Percentiles rank a stretch among this genome's conserved stretches.
Conservation (phyloP, 2,888 invertebrate species). For the Penaeus monodon region DNA sequence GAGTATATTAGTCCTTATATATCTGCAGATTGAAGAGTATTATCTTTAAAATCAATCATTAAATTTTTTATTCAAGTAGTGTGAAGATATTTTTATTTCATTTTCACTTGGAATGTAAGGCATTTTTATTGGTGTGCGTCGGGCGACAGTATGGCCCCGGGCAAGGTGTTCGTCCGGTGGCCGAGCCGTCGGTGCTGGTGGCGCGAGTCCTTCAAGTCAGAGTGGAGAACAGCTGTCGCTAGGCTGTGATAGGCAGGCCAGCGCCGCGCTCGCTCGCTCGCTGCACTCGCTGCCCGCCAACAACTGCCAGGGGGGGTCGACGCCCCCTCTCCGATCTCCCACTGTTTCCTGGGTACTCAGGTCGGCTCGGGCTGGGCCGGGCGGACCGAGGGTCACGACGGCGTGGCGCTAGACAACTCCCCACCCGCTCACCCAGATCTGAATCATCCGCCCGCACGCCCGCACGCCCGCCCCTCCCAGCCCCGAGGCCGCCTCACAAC, state of each 20-base stretch:
- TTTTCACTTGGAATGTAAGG: conserved; percentile 55
- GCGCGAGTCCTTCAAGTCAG: conserved; percentile 59
- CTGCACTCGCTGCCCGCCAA: conserved; percentile 37
- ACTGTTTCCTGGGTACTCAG: conserved; percentile 58
- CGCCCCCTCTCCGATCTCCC: conserved; percentile 55
- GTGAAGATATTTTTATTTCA: conserved; percentile 54
- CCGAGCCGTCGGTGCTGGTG: conserved; percentile 55
- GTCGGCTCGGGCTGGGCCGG: conserved; percentile 54
- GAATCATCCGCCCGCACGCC: conserved; percentile 32
- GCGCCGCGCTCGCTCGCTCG: neutral
- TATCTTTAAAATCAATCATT: conserved; percentile 58
- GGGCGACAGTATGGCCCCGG: conserved; percentile 47
- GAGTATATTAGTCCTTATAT: conserved; percentile 53
- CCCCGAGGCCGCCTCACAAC: conserved; percentile 57
- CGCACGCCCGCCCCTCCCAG: conserved; percentile 40
- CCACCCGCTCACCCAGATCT: conserved; percentile 57
- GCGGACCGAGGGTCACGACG: conserved; percentile 19
- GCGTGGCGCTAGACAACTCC: conserved; percentile 38
- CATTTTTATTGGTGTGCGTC: conserved; percentile 56
- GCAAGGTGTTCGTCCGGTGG: conserved; percentile 34
- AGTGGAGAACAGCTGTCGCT: conserved; percentile 56
- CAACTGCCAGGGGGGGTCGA: conserved; percentile 56
- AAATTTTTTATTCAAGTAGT: conserved; percentile 53
- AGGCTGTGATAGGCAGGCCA: conserved; percentile 60
- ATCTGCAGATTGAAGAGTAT: conserved; percentile 58